Percentiles rank a stretch among this genome's conserved stretches.
Evolutionary conservation across 2,888 invertebrate genomes (phyloP).

Genomic region (Sphinx pinastri): DNA sequence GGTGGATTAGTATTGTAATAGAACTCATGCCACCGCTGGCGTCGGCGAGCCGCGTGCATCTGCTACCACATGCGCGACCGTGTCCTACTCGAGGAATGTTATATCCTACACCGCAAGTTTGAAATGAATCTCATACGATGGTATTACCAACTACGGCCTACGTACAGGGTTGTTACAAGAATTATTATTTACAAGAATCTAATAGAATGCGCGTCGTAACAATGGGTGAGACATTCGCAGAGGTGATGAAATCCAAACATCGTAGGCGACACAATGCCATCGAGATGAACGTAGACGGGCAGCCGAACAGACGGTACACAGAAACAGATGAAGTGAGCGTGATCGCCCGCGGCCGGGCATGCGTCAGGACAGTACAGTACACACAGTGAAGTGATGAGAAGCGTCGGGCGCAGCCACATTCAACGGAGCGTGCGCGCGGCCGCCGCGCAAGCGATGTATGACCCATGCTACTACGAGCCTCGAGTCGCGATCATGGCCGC

Average conservation of each 20-base stretch:
- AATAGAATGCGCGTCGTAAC: constrained; percentile 80
- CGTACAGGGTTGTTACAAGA: constrained; percentile 53
- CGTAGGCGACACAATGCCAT: constrained; percentile 78
- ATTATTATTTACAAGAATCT: constrained; percentile 78
- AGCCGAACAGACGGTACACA: constrained; percentile 81
- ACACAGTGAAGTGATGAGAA: constrained; percentile 84
- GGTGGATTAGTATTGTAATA: constrained; percentile 59
- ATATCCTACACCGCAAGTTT: constrained; percentile 56
- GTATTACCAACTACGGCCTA: constrained; percentile 70
- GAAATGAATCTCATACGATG: constrained; percentile 54
- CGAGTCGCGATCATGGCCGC: constrained; percentile 36
- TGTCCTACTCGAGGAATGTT: constrained; percentile 56
- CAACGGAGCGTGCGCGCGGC: constrained; percentile 82
- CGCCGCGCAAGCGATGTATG: constrained; percentile 83
- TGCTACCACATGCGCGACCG: constrained; percentile 64
- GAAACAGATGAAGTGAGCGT: constrained; percentile 83
- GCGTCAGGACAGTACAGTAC: constrained; percentile 83
- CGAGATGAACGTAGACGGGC: constrained; percentile 78
- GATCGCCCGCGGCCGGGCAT: constrained; percentile 82
- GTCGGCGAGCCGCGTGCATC: constrained; percentile 51
- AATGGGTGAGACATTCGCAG: constrained; percentile 79
- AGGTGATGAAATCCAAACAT: constrained; percentile 76
- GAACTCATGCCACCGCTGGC: constrained; percentile 62
- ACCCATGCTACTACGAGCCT: constrained; percentile 82
- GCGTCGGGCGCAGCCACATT: constrained; percentile 84